Base-by-base conservation (phyloP, 2,888 invertebrate genomes). In the Polymixis lichenea region DNA sequence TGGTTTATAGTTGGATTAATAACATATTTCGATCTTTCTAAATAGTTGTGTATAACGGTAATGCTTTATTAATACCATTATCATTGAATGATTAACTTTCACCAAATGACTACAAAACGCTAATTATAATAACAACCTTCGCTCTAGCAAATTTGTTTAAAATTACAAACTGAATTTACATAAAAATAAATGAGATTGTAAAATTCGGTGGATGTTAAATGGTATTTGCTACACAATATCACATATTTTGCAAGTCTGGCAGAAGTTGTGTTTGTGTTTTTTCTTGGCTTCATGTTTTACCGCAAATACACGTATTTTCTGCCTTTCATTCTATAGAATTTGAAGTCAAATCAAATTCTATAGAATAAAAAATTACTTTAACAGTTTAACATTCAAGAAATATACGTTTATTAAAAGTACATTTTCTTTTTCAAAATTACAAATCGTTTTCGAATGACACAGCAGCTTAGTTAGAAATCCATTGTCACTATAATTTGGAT, bases 401-500 rank as follows among this genome's bases (percentile, higher is more conserved):
- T 22, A 22, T 61, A 0, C 6, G 38, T 8, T 8, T 8, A 38
- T 38, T 61, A n/a, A 15, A 67, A 32, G 32, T 17, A 8, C 2
- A 32, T 78, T 66, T 66, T 32, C 19, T 38, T 38, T 64, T 55
- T 60, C 15, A 25, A 19, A 51, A 60, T 67, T 25, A 43, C 11
- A 64, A 64, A 68, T 71, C 8, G 28, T 15, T 25, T 51, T 53
- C 19, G 28, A 66, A 66, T 75, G 56, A 77, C 7, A 0, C 13
- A 17, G 11, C 22, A 69, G 68, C 56, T 74, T 55, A 25, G 38
- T 76, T 53, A 22, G 32, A 70, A 77, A 68, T 61, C 55, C 79
- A 64, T 76, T 66, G 64, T 28, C 61, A 75, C 51, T 61, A 25
- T 56, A 72, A 84, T 86, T 77, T 74, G 49, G 22, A 0, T 68